Evolutionary conservation across 2,797 vertebrate species (phyloP), one percentile per base, ranked within the genome.

Genomic region (Glyptemys insculpta): DNA sequence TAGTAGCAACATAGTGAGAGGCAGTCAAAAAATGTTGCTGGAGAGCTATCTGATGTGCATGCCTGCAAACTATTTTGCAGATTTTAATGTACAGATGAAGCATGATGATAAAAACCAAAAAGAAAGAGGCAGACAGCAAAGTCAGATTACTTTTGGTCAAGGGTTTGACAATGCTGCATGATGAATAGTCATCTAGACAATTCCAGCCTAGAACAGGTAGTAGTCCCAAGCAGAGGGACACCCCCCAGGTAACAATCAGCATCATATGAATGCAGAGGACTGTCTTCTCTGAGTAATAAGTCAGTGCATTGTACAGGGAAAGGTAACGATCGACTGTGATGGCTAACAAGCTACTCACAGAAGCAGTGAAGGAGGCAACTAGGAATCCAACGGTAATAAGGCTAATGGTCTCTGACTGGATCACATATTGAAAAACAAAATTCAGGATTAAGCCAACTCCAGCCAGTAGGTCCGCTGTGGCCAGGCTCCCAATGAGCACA

Each of bases 261-360:
- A 99, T 99, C 88, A 99, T 97, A 94, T 99, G 99, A 52, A 99
- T 98, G n/a, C 99, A 99, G 95, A 99, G 97, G 88, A 99, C 97
- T 0, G 99, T 99, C 98, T 99, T 99, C 96, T 99, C 99, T 1
- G 99, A 99, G 96, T 99, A 99, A 94, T 99, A 99, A 4, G 99
- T 99, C 96, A 99, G 98, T 52, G 99, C 99, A 1, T 99, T 99
- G 98, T 99, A 99, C 14, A 99, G 98, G 6, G 99, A 99, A 94
- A 99, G 98, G 97, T 99, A 99, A 49, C 99, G 99, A 97, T 99
- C 99, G 91, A 99, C 99, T 0, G 99, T 99, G 97, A 99, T 99
- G 90, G 99, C 99, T 92, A 99, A 96, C 90, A 99, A 98, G 98
- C 99, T 99, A 97, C 99, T 99, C 97, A 99, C 99, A 12, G 99